phyloP scores from a whole-genome alignment of 23 tunicate species.

The Styela plicata region DNA sequence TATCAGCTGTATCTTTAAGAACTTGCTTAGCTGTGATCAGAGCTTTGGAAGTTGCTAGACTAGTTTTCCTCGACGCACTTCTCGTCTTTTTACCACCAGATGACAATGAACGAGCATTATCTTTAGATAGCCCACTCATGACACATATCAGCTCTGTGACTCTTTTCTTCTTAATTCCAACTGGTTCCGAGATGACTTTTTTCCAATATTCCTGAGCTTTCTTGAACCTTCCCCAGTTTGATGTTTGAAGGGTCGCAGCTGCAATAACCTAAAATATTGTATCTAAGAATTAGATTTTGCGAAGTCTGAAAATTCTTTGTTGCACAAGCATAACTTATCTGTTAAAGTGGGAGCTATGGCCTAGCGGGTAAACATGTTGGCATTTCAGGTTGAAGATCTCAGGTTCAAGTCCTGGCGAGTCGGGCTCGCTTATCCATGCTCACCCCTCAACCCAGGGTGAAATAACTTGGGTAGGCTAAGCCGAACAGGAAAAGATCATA shows the following conservation, averaged over 20 bases:
- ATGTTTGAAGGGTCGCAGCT: constrained; percentile 23
- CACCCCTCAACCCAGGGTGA: too few relatives aligned
- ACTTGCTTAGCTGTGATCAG: constrained; percentile 18
- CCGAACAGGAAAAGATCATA: too few relatives aligned
- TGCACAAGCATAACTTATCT: too few relatives aligned
- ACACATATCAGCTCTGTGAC: constrained; percentile 4
- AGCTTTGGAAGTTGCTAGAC: constrained; percentile 7
- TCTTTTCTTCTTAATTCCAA: constrained; percentile 22
- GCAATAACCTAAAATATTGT: too few relatives aligned
- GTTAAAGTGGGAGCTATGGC: too few relatives aligned
- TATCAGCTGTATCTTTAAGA: constrained; percentile 39
- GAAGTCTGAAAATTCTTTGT: too few relatives aligned
- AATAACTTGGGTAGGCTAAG: too few relatives aligned
- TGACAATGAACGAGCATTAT: constrained; percentile 8
- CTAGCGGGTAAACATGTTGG: too few relatives aligned
- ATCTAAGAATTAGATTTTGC: too few relatives aligned
- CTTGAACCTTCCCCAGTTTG: background rate
- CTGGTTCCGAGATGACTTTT: constrained; percentile 22
- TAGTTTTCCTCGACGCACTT: constrained; percentile 12
- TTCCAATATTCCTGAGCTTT: constrained; percentile 38
- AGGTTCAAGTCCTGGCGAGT: too few relatives aligned
- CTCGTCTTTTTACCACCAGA: constrained; percentile 16
- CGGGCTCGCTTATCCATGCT: too few relatives aligned
- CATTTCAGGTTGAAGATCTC: too few relatives aligned
- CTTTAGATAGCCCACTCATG: background rate